Percentiles rank a stretch among this genome's conserved stretches.
Evolutionary conservation across 2,113 vertebrate species (phyloP).

Genomic region (Neomonachus schauinslandi): DNA sequence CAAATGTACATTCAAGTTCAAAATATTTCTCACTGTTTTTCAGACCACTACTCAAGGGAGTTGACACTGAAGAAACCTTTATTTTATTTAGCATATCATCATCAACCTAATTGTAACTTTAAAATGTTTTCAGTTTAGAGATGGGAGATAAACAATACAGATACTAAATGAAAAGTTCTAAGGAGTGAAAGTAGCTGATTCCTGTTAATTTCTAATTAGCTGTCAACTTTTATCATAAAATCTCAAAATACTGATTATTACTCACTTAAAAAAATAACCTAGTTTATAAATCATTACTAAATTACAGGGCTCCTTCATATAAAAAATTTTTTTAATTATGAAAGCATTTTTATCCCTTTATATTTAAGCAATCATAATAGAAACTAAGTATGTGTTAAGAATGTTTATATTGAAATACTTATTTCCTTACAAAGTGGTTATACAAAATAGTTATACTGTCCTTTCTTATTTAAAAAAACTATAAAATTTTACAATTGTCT

Average conservation of each 20-base stretch:
- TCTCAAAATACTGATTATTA: slow-evolving; percentile 55
- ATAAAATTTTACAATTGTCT: background rate
- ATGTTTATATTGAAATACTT: background rate
- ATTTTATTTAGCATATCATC: slow-evolving; percentile 30
- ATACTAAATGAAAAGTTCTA: slow-evolving; percentile 35
- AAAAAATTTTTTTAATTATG: background rate
- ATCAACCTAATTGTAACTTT: slow-evolving; percentile 34
- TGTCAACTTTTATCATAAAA: slow-evolving; percentile 47
- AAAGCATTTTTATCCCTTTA: background rate
- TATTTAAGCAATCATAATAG: slow-evolving; percentile 5
- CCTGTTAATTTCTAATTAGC: slow-evolving; percentile 37
- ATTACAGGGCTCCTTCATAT: background rate
- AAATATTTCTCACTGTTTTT: slow-evolving; percentile 30
- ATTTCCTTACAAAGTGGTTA: background rate
- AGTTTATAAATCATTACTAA: slow-evolving; percentile 19
- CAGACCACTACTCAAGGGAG: background rate
- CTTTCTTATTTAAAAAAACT: background rate
- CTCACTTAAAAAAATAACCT: slow-evolving; percentile 31
- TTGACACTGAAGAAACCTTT: background rate
- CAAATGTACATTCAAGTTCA: slow-evolving; percentile 11
- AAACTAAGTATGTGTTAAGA: background rate
- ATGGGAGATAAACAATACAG: background rate
- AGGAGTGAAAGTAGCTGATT: slow-evolving; percentile 35
- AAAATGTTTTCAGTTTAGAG: slow-evolving; percentile 40
- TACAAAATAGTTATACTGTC: background rate